These are phyloP conservation scores for Microcebus griseorufus DNA, from an alignment of 2,113 vertebrate species.

Conservation along the genomic window DNA sequence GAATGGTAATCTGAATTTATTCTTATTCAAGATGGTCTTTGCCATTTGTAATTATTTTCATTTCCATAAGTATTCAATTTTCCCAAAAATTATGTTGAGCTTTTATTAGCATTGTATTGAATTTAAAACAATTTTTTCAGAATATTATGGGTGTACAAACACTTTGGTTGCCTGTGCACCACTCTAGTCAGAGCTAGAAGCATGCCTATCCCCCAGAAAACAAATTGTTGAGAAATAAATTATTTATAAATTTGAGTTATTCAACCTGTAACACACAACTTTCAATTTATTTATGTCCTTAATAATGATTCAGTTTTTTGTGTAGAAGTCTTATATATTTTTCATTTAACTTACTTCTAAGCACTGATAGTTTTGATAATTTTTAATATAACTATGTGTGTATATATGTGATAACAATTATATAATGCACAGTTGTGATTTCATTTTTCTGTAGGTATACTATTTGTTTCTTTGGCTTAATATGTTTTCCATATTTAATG, in stretches of 20 bases:
- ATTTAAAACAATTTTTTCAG: not conserved
- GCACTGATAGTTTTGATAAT: not conserved
- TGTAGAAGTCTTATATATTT: not conserved
- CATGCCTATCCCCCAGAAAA: no score
- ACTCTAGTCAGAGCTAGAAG: no score
- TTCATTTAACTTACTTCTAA: not conserved
- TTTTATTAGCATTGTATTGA: not conserved
- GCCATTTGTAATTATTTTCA: not conserved
- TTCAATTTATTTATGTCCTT: not conserved
- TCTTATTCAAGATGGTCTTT: not conserved
- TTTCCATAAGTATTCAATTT: not conserved
- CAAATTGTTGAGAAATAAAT: not conserved
- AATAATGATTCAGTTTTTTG: not conserved
- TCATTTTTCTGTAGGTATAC: not conserved
- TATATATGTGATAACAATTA: not conserved
- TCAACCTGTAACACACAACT: not conserved
- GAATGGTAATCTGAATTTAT: not conserved
- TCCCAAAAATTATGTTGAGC: fast-evolving
- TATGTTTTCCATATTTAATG: not conserved
- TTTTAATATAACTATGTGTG: not conserved
- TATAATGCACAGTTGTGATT: not conserved
- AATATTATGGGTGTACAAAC: no score
- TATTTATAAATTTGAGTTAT: not conserved
- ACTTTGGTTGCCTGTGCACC: no score
- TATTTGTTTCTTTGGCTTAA: not conserved